These are phyloP conservation scores for Mionectes macconnelli DNA, from an alignment of 2,113 vertebrate genomes.

Conservation along the genomic window DNA sequence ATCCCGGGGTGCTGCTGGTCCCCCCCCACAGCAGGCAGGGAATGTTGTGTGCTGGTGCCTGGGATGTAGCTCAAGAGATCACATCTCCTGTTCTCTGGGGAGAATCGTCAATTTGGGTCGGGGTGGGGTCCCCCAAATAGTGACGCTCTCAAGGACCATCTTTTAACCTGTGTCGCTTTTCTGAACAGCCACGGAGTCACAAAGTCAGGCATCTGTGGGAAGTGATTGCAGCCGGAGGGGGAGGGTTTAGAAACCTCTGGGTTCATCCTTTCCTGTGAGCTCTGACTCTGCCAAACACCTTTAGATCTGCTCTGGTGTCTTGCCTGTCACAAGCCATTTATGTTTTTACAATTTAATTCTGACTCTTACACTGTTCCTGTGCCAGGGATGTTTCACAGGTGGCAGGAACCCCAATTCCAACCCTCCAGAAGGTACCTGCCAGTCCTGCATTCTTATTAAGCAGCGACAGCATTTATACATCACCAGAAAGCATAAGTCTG, in stretches of 20 bases:
- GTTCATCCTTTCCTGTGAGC: background rate
- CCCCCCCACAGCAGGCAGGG: background rate
- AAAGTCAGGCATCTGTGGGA: accelerated
- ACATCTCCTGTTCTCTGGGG: background rate
- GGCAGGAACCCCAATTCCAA: background rate
- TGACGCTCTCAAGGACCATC: background rate
- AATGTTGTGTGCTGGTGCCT: background rate
- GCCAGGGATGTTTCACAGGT: background rate
- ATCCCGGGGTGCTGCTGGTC: background rate
- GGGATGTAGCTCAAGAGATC: background rate
- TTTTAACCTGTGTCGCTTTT: background rate
- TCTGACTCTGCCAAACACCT: background rate
- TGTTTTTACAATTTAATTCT: accelerated
- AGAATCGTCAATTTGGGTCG: background rate
- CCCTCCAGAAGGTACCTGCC: background rate
- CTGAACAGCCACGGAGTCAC: background rate
- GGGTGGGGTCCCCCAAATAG: background rate
- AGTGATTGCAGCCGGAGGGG: background rate
- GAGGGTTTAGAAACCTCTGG: background rate
- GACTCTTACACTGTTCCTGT: background rate
- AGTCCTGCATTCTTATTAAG: background rate
- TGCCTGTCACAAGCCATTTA: background rate
- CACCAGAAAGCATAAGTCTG: background rate
- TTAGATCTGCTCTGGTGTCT: background rate
- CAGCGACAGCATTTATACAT: background rate